Conservation (phyloP, 1,140 invertebrate genomes). For the Aphaenogaster ashmeadi region DNA sequence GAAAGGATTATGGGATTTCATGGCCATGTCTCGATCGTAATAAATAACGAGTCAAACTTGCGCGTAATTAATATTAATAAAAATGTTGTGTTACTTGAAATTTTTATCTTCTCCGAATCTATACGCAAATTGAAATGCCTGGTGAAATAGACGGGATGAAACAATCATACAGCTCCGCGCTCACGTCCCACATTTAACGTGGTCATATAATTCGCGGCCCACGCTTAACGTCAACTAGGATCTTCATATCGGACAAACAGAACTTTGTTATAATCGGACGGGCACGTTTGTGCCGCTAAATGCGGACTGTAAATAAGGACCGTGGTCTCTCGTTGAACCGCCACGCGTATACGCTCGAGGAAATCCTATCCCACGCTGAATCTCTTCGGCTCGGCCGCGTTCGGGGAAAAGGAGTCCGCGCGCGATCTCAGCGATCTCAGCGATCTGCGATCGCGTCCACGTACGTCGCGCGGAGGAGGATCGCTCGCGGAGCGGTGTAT, state of each 20-base stretch:
- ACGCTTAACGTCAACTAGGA: constrained; percentile 18
- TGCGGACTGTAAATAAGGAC: constrained; percentile 40
- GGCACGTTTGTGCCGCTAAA: constrained; percentile 25
- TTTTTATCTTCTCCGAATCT: not conserved
- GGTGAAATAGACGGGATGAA: not conserved
- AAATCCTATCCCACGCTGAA: constrained; percentile 40
- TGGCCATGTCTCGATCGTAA: constrained; percentile 6
- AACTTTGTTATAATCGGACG: constrained; percentile 35
- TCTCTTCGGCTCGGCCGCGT: not conserved
- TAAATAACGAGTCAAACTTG: not conserved
- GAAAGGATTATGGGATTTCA: constrained; percentile 12
- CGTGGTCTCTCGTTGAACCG: not conserved
- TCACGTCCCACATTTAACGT: constrained; percentile 39
- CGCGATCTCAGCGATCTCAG: not conserved
- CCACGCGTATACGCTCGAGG: not conserved
- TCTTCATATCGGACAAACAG: constrained; percentile 38
- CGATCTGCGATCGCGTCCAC: constrained; percentile 23
- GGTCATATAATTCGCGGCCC: constrained; percentile 40
- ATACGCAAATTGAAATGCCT: not conserved
- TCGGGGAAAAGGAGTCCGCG: constrained; percentile 21
- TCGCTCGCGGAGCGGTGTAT: constrained; percentile 50
- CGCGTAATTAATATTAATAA: not conserved
- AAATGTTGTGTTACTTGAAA: not conserved
- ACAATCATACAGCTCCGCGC: constrained; percentile 19
- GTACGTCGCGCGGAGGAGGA: constrained; percentile 48